phyloP scores from a whole-genome alignment of 1,140 invertebrate genomes.

The Drosophila varians region DNA sequence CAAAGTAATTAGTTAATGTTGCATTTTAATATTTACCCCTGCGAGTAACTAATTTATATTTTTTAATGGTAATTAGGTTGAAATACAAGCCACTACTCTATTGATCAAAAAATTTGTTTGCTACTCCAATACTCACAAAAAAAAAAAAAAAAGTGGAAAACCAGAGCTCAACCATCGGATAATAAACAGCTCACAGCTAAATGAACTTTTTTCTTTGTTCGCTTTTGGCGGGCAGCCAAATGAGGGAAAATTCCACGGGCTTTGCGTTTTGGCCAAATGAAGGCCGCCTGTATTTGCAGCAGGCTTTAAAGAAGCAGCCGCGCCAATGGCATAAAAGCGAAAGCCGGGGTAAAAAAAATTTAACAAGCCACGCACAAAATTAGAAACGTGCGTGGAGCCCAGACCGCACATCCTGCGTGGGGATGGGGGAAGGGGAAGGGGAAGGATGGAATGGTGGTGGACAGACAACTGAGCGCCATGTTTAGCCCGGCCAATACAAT shows the following conservation, averaged over 20 bases:
- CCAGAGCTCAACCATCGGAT: slow-evolving; percentile 31
- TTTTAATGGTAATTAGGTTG: background rate
- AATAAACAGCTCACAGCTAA: slow-evolving; percentile 72
- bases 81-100: too few relatives aligned
- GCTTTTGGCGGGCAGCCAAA: slow-evolving; percentile 23
- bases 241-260: slow-evolving; percentile 47
- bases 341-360: slow-evolving; percentile 30
- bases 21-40: too few relatives aligned
- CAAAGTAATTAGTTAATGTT: slow-evolving; percentile 20
- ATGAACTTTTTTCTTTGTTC: slow-evolving; percentile 62
- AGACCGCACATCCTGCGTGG: slow-evolving; percentile 21
- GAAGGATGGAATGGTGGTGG: background rate
- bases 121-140: slow-evolving; percentile 11
- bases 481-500: slow-evolving; percentile 67
- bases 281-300: slow-evolving; percentile 45
- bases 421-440: background rate
- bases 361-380: slow-evolving; percentile 77
- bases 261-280: slow-evolving; percentile 52
- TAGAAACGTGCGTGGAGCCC: slow-evolving; percentile 67
- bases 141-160: slow-evolving; percentile 17
- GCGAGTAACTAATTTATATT: too few relatives aligned
- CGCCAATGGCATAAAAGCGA: background rate
- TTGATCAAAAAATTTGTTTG: too few relatives aligned
- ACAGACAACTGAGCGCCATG: slow-evolving; percentile 58
- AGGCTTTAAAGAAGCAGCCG: slow-evolving; percentile 11